A percentile compares a stretch with the other conserved stretches of the same genome.
Conservation (phyloP, 1,140 invertebrate genomes). For the Leguminivora glycinivorella region DNA sequence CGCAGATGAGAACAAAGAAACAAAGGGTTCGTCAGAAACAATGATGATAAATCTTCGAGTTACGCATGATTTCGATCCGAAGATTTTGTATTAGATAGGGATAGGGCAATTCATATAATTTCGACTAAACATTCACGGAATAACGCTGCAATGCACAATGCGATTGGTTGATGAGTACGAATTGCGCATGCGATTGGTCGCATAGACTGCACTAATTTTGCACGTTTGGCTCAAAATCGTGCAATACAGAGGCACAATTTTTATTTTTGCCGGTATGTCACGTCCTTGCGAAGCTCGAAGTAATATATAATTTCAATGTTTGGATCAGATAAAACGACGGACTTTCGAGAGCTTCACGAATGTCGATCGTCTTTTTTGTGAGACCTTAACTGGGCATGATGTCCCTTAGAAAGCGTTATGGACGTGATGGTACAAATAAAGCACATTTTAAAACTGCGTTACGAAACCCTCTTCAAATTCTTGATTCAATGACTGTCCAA, state of each 20-base stretch:
- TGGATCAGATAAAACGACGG: not conserved
- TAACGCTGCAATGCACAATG: too few relatives aligned
- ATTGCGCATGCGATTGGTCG: too few relatives aligned
- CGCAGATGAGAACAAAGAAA: slow-evolving; percentile 15
- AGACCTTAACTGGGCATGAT: slow-evolving; percentile 4
- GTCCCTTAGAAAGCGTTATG: slow-evolving; percentile 10
- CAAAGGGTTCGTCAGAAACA: slow-evolving; percentile 15
- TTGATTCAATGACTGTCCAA: slow-evolving; percentile 16
- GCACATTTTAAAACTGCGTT: slow-evolving; percentile 10
- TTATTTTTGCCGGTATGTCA: too few relatives aligned
- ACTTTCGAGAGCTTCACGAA: not conserved
- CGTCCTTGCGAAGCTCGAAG: too few relatives aligned
- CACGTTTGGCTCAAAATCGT: too few relatives aligned
- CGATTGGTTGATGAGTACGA: too few relatives aligned
- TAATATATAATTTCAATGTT: too few relatives aligned
- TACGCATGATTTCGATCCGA: not conserved
- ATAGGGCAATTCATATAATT: too few relatives aligned
- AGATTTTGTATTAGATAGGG: too few relatives aligned
- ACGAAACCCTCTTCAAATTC: slow-evolving; percentile 9
- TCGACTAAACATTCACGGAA: too few relatives aligned
- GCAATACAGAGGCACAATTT: too few relatives aligned
- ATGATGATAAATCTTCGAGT: slow-evolving; percentile 1
- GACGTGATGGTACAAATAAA: slow-evolving; percentile 22
- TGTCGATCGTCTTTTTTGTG: slow-evolving; percentile 4
- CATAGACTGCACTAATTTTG: too few relatives aligned